Conservation (phyloP, 2,797 vertebrate species). For the Phoeniculus purpureus region DNA sequence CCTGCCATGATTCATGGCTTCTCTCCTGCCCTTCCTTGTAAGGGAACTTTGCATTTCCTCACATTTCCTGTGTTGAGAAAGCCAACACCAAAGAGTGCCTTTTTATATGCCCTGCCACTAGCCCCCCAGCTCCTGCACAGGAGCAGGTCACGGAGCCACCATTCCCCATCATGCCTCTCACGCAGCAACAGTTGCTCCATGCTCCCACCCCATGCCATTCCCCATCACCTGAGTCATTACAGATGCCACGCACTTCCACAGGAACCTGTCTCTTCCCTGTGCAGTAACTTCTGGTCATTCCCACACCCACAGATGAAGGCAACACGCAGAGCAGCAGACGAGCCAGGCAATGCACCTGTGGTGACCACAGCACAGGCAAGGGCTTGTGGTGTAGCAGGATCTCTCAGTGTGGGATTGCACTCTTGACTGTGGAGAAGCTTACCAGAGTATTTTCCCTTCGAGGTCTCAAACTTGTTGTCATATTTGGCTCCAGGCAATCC, state of each 20-base stretch:
- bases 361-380: background rate
- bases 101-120: background rate
- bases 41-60: background rate
- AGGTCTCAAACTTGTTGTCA: background rate
- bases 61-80: background rate
- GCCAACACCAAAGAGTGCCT: background rate
- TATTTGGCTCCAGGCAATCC: background rate
- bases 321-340: rapidly evolving
- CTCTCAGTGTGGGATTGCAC: background rate
- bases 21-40: background rate
- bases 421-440: background rate
- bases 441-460: background rate
- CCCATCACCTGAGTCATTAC: background rate
- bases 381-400: background rate
- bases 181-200: rapidly evolving
- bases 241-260: background rate
- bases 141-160: background rate
- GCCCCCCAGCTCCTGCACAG: too few species aligned
- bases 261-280: rapidly evolving
- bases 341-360: background rate
- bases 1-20: background rate
- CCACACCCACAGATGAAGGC: background rate
- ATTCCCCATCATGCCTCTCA: background rate
- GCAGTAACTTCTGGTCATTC: background rate
- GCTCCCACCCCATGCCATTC: background rate